A percentile compares a stretch with the other conserved stretches of the same genome.
Conservation (phyloP, 37 sponge, comb jelly and placozoan species). For the Chondrosia reniformis region DNA sequence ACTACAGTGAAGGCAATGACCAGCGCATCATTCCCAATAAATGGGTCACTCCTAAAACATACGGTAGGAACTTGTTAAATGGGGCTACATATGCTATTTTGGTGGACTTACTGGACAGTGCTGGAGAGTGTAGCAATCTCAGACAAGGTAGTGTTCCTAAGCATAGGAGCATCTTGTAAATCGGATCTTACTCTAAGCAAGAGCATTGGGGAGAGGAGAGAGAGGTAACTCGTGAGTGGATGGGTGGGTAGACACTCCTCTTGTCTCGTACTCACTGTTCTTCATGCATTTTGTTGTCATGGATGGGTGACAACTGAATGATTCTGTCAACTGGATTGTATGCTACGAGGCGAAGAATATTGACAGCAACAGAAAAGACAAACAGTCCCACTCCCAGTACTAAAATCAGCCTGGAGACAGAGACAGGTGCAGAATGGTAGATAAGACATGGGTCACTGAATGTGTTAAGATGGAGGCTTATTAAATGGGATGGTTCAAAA, state of each 20-base stretch:
- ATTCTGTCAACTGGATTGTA: neutral
- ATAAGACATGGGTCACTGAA: neutral
- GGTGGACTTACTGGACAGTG: too few species aligned
- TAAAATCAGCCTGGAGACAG: neutral
- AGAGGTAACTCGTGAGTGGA: neutral
- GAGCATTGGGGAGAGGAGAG: neutral
- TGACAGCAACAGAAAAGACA: neutral
- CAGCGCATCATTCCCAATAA: neutral
- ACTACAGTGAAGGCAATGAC: slow-evolving; percentile 26
- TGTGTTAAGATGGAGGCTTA: neutral
- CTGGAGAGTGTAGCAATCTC: too few species aligned
- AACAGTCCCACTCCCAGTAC: neutral
- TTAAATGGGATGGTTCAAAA: too few species aligned
- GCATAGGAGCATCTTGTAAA: neutral
- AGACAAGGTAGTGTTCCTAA: neutral
- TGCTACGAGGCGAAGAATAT: neutral
- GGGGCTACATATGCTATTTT: too few species aligned
- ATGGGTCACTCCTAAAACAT: too few species aligned
- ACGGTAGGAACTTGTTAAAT: too few species aligned
- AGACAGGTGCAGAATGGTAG: neutral
- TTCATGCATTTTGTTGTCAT: too few species aligned
- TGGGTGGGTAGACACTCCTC: too few species aligned
- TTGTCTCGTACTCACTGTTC: too few species aligned
- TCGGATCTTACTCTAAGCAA: neutral
- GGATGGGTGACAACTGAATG: too few species aligned